Conservation (phyloP, 2,113 vertebrate species). For the Clarias magur region DNA sequence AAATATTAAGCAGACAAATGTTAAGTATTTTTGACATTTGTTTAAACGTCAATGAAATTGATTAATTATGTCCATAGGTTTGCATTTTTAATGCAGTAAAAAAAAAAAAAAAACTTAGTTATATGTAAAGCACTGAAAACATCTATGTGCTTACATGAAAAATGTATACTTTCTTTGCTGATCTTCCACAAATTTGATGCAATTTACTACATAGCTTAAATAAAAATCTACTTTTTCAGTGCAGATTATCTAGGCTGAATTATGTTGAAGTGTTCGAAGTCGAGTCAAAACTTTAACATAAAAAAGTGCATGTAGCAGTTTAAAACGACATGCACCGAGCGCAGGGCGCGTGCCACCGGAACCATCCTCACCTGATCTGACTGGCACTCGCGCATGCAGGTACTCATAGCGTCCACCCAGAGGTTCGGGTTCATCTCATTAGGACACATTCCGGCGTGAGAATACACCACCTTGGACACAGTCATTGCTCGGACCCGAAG, state of each 20-base stretch:
- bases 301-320: not conserved
- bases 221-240: not conserved
- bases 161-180: not conserved
- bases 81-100: not conserved
- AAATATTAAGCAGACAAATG: not conserved
- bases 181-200: not conserved
- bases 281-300: not conserved
- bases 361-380: conserved; percentile 82
- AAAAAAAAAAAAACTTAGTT: not conserved
- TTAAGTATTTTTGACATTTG: too few relatives aligned
- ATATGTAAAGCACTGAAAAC: not conserved
- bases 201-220: not conserved
- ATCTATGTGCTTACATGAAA: not conserved
- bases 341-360: not conserved
- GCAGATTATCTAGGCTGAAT: not conserved
- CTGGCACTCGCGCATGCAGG: conserved; percentile 92
- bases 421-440: conserved; percentile 99
- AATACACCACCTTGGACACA: conserved; percentile 87
- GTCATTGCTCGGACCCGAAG: conserved; percentile 72
- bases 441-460: conserved; percentile 94
- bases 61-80: not conserved
- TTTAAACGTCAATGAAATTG: too few relatives aligned
- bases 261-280: not conserved
- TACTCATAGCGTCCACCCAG: conserved; percentile 99
- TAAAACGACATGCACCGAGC: not conserved